Evolutionary conservation across 2,113 vertebrate species (phyloP), one percentile per base, ranked within the genome.

Genomic region (Bombycilla garrulus): DNA sequence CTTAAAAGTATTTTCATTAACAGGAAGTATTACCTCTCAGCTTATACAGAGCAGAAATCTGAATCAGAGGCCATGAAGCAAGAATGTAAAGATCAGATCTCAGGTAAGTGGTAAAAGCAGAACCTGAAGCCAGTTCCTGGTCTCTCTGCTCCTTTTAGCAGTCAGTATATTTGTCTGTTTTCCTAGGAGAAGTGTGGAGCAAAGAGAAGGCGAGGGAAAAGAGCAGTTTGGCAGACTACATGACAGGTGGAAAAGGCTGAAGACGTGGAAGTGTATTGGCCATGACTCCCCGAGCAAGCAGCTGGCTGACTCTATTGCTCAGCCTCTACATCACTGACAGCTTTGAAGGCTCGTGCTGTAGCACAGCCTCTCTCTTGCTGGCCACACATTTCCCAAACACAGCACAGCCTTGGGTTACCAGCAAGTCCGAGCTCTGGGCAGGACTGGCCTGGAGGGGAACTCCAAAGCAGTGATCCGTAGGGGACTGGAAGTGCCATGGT

Each of bases 191-290:
- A 86, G 18, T 6, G 9, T 44, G 10, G 15, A 19, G 23, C 3
- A 48, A 50, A 51, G n/a, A 44, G 51, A 71, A 87, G 9, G 17
- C 12, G 31, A 67, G 33, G 44, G 44, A 70, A 71, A 64, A 65
- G 33, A 64, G 51, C 40, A 48, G 24, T 36, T 53, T 86, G 65
- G 69, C 69, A 93, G 83, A 20, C 26, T 69, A 53, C 51, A 15
- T 42, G 77, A 57, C 83, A 87, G 72, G 51, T 36, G 40, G 81
- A 65, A 95, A 88, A 65, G 83, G 91, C 86, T 53, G 44, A 66
- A 50, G 51, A 66, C 0, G 1, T 78, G 81, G 21, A 53, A 88
- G 25, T 13, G 18, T 70, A 94, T 86, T 53, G 67, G 83, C 73
- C 28, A 19, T 7, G 91, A 84, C 76, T 79, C 71, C 42, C 40